Base-by-base conservation (phyloP, 2,888 invertebrate species). In the Euzophera pinguis region DNA sequence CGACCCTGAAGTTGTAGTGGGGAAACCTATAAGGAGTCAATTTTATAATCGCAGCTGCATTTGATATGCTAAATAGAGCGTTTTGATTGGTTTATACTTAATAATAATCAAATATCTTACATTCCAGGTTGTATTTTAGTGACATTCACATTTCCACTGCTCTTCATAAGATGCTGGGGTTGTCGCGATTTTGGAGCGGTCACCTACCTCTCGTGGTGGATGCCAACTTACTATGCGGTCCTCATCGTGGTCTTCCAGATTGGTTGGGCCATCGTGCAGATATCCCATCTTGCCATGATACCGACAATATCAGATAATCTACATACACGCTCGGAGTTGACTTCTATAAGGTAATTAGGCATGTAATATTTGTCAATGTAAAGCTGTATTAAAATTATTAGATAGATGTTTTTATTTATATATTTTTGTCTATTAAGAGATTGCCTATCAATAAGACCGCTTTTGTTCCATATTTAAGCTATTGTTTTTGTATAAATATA, bases 181-280 rank as follows among this genome's bases (percentile, higher is more conserved):
- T 93, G 93, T 63, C 75, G 76, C 69, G 22, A 5, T 22, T 58
- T 75, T 0, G 74, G 75, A 9, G 72, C 71, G 1, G 65, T 76
- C 0, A 71, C 74, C 45, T 88, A 88, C 62, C 68, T 86, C 1
- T 62, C 67, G 3, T 91, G 90, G 91, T 91, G 91, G 91, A 84
- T 91, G 75, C 85, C 92, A 0, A 63, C 91, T 1, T 92, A 92
- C 75, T 93, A 93, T 63, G 85, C 90, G 0, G 65, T 84, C 32
- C 86, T 92, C 54, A 95, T 96, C 60, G 80, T 92, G 8, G 84
- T 97, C 62, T 97, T 97, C 82, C 98, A 98, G 88, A 94, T 96
- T 62, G 98, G 98, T 9, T 98, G 98, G 98, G 98, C 98, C 0
- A 91, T 96, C 6, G 96, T 96, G 1, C 98, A 98, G 90, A 97